phyloP scores from a whole-genome alignment of 2,888 invertebrate genomes.

The Nephrotoma guestfalica region DNA sequence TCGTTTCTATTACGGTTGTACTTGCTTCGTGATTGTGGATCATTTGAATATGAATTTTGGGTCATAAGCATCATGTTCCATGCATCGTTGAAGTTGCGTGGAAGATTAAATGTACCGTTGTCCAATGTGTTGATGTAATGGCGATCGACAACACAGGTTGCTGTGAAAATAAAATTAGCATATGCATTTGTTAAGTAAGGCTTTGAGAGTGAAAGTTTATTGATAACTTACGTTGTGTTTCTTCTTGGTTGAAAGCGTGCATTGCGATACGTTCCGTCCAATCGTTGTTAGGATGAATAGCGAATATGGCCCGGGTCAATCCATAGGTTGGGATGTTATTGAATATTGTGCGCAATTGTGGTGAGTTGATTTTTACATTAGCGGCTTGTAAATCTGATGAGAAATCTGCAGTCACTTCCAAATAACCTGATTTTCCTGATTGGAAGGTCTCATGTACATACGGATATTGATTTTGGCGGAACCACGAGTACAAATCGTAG shows the following conservation, averaged over 20 bases:
- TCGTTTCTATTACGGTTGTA: neutral
- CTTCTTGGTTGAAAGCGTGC: conserved; percentile 12
- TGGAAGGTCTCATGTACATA: neutral
- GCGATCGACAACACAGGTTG: neutral
- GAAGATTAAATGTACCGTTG: neutral
- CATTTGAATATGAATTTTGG: neutral
- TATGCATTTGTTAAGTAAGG: no score
- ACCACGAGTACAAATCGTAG: neutral
- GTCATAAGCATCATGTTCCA: neutral
- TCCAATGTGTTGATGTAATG: conserved; percentile 1
- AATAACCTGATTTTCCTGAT: conserved; percentile 31
- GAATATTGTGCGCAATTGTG: conserved; percentile 25
- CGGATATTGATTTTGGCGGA: neutral
- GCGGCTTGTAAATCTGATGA: conserved; percentile 33
- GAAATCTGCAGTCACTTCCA: conserved; percentile 35
- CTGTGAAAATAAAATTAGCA: neutral
- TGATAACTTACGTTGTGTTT: neutral
- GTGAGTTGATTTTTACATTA: conserved; percentile 35
- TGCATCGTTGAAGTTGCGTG: neutral
- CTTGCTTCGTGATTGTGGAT: neutral
- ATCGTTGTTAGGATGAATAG: conserved; percentile 33
- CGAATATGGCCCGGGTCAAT: conserved; percentile 29
- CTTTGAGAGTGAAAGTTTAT: neutral
- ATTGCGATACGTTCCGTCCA: conserved; percentile 22
- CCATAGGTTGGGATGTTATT: conserved; percentile 34